Evolutionary conservation across 1,140 invertebrate species (phyloP), one percentile per base, ranked within the genome.

Genomic region (Drosophila parvula): DNA sequence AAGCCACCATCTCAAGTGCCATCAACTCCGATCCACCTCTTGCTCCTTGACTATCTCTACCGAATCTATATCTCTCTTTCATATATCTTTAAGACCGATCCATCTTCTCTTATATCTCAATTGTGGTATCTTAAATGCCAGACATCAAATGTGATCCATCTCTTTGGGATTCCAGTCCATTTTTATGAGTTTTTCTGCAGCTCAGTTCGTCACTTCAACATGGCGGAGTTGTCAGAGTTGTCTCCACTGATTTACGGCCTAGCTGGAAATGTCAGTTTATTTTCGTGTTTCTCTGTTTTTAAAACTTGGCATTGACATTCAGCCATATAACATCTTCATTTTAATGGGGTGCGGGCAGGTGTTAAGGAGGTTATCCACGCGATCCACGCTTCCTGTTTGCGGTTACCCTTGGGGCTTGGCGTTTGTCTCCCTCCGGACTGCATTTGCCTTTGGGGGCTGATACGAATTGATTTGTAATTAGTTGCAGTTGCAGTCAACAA

Each of bases 401-500:
- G 64, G 74, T 70, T 76, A 41, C 41, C 43, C 40, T 4, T 11
- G 10, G 50, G 55, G 22, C 22, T 51, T 18, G 58, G 48, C 22
- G 7, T 7, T 8, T 28, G 45, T 2, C 12, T 74, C 44, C 47
- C 50, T 38, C 18, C 53, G 51, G 63, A 55, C 41, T 56, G 40
- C 41, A 41, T 58, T 73, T 75, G 59, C 38, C 53, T 61, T 73
- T 62, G 47, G 74, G 74, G 78, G 83, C 83, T 88, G 71, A 16
- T 57, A 78, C 80, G 78, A 88, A 89, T 88, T 88, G 84, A 88
- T 89, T 89, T 89, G 84, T 88, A 88, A 88, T 88, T 88, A 88
- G 84, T 73, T 89, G 84, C 84, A 88, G 84, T 88, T 81, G 83
- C 83, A 88, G 79, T 83, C 83, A 86, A 89, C 79, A 79, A 62